Evolutionary conservation across 2,797 vertebrate genomes (phyloP), one percentile per base, ranked within the genome.

Genomic region (Macrochelys suwanniensis): DNA sequence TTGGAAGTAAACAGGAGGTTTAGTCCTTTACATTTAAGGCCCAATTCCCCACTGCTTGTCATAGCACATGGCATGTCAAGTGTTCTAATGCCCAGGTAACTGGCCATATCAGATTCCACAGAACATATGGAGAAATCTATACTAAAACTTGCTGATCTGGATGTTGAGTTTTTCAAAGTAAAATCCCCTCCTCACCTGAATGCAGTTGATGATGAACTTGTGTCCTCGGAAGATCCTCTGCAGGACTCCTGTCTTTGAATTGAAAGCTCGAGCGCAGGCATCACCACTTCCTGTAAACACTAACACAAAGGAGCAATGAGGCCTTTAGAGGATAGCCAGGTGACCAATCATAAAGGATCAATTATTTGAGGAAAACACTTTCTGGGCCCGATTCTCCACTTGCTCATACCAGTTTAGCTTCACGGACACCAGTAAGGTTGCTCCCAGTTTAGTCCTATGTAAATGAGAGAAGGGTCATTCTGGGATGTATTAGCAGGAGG

Each of bases 221-320:
- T 99, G 98, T 77, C 98, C 98, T 61, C 98, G 98, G 95, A 99
- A 99, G 86, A 98, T 98, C 96, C 97, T 98, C 96, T 97, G 98
- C 90, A 99, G 97, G 78, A 96, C 97, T 15, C 98, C 98, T 0
- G 98, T 98, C 89, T 92, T 98, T 59, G 98, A 98, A 77, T 98
- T 98, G 93, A 99, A 99, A 84, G 98, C 98, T 87, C 98, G 97
- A 23, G 98, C 98, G 16, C 98, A 98, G 83, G 98, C 97, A 42
- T 99, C 98, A 0, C 98, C 98, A 1, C 98, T 98, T 95, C 98
- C 98, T 7, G 98, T 99, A 96, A 98, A 99, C 96, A 99, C 98
- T 99, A 95, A 96, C 4, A 26, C 76, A 97, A 74, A 54, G 89
- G 89, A 93, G 91, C 25, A 71, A 25, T 65, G 47, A 2, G n/a